Percentiles rank a stretch among this genome's conserved stretches.
Evolutionary conservation across 2,797 vertebrate species (phyloP).

Genomic region (Crocodylus rhombifer): DNA sequence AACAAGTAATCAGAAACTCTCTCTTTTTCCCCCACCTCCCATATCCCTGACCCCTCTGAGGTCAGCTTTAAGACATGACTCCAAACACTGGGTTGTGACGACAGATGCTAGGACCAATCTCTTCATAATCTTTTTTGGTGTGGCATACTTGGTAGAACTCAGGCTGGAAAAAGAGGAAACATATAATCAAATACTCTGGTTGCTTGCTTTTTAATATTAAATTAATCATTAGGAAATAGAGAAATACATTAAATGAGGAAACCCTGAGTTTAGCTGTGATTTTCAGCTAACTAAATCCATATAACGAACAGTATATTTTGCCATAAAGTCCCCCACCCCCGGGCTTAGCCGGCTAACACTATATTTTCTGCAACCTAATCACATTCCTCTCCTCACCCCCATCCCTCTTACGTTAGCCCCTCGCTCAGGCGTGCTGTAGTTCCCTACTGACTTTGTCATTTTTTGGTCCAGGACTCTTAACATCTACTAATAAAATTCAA

Average conservation of each 20-base stretch:
- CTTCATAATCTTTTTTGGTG: constrained; percentile 99
- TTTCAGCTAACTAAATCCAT: rapidly evolving
- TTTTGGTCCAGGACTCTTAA: no score
- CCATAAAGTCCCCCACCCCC: not conserved
- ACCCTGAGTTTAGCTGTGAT: not conserved
- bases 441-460: no score
- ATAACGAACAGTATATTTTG: not conserved
- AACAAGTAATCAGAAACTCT: constrained; percentile 84
- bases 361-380: no score
- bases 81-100: constrained; percentile 99
- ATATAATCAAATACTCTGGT: not conserved
- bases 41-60: constrained; percentile 70
- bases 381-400: no score
- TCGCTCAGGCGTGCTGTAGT: no score
- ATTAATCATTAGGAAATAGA: not conserved
- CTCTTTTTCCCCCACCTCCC: constrained; percentile 74
- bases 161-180: constrained; percentile 80
- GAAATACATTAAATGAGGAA: not conserved
- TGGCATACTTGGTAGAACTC: constrained; percentile 99
- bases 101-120: constrained; percentile 99
- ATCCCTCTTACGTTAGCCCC: no score
- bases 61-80: constrained; percentile 94
- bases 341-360: no score
- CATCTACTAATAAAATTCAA: no score
- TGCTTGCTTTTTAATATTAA: no score